phyloP scores from a whole-genome alignment of 2,113 vertebrate species.

The Psephotus haematonotus region DNA sequence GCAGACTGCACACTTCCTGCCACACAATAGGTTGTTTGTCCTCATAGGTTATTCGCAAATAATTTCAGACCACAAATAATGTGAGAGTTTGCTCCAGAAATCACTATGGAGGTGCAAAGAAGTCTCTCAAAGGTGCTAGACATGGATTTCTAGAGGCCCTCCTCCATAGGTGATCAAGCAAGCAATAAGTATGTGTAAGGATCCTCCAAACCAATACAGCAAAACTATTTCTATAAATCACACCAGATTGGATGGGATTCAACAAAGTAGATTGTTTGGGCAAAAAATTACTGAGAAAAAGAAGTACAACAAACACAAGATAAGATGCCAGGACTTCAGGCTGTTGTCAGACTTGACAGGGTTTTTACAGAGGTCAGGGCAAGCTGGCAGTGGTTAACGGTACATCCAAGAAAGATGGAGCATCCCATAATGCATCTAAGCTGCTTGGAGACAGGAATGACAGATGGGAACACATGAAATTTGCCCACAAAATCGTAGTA shows the following conservation, averaged over 20 bases:
- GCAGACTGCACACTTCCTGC: background rate
- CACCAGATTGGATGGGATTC: background rate
- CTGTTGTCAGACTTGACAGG: background rate
- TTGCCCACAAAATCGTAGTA: background rate
- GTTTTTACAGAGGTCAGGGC: background rate
- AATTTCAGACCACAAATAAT: background rate
- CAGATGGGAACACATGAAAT: background rate
- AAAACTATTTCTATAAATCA: background rate
- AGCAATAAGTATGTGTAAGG: background rate
- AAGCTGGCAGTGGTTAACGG: background rate
- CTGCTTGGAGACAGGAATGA: background rate
- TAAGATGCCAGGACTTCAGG: background rate
- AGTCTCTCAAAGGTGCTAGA: background rate
- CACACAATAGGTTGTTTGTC: conserved; percentile 29
- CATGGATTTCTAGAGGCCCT: background rate
- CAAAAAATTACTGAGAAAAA: background rate
- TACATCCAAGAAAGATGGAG: background rate
- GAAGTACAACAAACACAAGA: background rate
- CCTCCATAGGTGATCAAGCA: background rate
- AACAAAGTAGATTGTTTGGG: rapidly evolving
- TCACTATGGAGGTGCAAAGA: background rate
- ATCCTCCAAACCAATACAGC: background rate
- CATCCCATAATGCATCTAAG: background rate
- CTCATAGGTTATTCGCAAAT: background rate
- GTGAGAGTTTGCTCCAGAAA: background rate